Percentiles rank a stretch among this genome's conserved stretches.
These are phyloP conservation scores for Calephelis virginiensis DNA, from an alignment of 1,140 invertebrate species.

Conservation along the genomic window DNA sequence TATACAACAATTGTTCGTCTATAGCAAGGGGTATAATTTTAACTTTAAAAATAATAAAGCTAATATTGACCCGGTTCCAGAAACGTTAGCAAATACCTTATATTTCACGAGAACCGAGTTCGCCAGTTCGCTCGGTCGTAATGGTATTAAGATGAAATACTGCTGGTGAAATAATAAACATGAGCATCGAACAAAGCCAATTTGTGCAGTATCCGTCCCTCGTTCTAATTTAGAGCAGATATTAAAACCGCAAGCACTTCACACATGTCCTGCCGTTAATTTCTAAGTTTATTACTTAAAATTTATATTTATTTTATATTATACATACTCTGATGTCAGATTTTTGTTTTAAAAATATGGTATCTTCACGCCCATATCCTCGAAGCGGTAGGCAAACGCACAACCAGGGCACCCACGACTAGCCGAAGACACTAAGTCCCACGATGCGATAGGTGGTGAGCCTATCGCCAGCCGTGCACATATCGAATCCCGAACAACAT, in stretches of 20 bases:
- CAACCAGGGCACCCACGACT: too few species aligned
- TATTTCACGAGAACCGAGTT: conserved; percentile 18
- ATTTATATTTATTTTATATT: conserved; percentile 4
- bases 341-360: too few species aligned
- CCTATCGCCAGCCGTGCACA: too few species aligned
- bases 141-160: conserved; percentile 36
- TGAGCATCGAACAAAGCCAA: conserved; percentile 40
- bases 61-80: background rate
- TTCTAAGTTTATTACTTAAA: conserved; percentile 3
- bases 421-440: too few species aligned
- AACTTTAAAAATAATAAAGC: background rate
- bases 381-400: too few species aligned
- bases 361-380: too few species aligned
- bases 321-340: too few species aligned
- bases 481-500: too few species aligned
- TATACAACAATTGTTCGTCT: too few species aligned
- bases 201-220: conserved; percentile 31
- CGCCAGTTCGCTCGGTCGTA: conserved; percentile 21
- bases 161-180: conserved; percentile 34
- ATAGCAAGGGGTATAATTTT: too few species aligned
- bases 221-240: conserved; percentile 41
- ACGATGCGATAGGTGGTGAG: too few species aligned
- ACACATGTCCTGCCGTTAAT: conserved; percentile 30
- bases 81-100: background rate
- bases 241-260: conserved; percentile 38